These are phyloP conservation scores for Hesperophylax magnus DNA, from an alignment of 1,140 invertebrate genomes.

Conservation along the genomic window DNA sequence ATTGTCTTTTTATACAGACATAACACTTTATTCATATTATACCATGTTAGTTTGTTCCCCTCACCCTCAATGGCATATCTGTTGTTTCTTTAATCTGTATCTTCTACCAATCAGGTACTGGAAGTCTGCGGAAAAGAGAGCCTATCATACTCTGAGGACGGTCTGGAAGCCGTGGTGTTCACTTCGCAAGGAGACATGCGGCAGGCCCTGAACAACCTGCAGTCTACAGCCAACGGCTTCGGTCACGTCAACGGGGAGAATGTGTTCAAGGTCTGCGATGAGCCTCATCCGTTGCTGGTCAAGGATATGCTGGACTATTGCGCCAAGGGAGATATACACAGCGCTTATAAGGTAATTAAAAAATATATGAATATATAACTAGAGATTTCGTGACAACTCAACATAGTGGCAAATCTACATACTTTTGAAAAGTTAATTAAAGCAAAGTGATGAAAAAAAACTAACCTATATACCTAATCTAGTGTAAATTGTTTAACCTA, in stretches of 20 bases:
- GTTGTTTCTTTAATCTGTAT: no score
- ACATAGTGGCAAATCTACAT: no score
- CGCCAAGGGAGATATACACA: slow-evolving; percentile 84
- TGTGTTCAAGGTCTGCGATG: slow-evolving; percentile 99
- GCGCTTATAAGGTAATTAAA: slow-evolving; percentile 83
- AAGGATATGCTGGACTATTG: slow-evolving; percentile 94
- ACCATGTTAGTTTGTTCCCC: no score
- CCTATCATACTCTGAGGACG: slow-evolving; percentile 92
- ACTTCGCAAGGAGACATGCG: slow-evolving; percentile 99
- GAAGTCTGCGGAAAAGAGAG: slow-evolving; percentile 73
- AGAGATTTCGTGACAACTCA: no score
- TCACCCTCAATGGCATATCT: no score
- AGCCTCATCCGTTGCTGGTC: slow-evolving; percentile 96
- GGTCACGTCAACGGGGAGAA: slow-evolving; percentile 92
- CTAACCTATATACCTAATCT: no score
- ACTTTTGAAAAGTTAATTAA: no score
- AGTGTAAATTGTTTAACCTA: no score
- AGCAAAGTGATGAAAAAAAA: no score
- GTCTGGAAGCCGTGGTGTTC: slow-evolving; percentile 96
- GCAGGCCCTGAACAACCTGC: slow-evolving; percentile 97
- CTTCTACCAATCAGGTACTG: slow-evolving; percentile 64
- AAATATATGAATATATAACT: no score
- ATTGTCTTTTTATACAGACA: no score
- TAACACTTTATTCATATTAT: no score
- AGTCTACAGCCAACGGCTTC: slow-evolving; percentile 97